These are phyloP conservation scores for Dipodomys merriami DNA, from an alignment of 2,113 vertebrate species.

Conservation along the genomic window DNA sequence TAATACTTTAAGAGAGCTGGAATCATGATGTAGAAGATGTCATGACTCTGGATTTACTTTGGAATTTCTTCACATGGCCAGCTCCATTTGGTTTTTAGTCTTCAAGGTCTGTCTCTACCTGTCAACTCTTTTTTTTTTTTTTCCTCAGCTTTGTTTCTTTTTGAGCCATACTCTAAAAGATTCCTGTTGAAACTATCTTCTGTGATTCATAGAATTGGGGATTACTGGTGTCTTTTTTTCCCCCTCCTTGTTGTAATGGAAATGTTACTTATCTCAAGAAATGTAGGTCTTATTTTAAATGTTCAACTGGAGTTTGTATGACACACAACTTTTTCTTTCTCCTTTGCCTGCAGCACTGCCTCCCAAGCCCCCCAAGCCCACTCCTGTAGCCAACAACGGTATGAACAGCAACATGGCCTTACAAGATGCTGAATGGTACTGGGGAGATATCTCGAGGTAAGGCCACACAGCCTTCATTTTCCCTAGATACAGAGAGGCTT, in stretches of 20 bases:
- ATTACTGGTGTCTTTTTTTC: neutral
- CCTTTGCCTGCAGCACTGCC: constrained; percentile 92
- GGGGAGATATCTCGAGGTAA: constrained; percentile 99
- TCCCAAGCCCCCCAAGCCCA: constrained; percentile 96
- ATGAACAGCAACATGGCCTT: constrained; percentile 99
- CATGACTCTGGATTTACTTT: constrained; percentile 17
- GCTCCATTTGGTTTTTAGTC: neutral
- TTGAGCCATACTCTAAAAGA: constrained; percentile 3
- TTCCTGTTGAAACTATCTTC: neutral
- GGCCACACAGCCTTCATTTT: constrained; percentile 24
- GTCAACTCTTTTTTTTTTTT: neutral
- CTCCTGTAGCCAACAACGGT: constrained; percentile 95
- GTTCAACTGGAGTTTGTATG: neutral
- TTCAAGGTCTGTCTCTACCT: neutral
- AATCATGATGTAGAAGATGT: constrained; percentile 27
- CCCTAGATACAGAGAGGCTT: constrained; percentile 44
- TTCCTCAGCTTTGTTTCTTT: constrained; percentile 40
- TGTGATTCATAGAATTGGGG: neutral
- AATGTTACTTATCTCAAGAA: constrained; percentile 29
- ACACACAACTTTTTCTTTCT: constrained; percentile 58
- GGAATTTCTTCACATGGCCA: constrained; percentile 42
- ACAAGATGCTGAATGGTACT: constrained; percentile 99
- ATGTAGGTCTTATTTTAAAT: neutral
- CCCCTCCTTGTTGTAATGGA: neutral
- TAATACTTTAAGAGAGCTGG: constrained; percentile 70